phyloP scores from a whole-genome alignment of 2,888 invertebrate species.

The Acanthosoma haemorrhoidale region DNA sequence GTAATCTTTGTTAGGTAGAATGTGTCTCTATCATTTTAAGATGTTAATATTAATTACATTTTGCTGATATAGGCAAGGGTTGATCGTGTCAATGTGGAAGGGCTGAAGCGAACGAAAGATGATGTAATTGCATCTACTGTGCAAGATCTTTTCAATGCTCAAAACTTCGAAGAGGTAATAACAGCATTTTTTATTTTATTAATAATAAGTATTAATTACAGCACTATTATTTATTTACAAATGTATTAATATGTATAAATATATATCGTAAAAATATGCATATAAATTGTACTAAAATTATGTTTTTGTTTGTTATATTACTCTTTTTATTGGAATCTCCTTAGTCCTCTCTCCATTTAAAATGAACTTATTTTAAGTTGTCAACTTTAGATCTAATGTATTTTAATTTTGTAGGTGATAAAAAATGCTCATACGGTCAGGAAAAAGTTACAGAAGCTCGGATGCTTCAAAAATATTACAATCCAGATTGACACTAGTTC shows the following conservation, averaged over 20 bases:
- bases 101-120: conserved; percentile 78
- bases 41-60: background rate
- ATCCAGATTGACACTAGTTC: conserved; percentile 83
- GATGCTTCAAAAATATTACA: conserved; percentile 81
- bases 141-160: conserved; percentile 73
- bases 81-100: conserved; percentile 79
- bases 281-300: background rate
- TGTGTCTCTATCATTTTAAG: background rate
- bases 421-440: conserved; percentile 57
- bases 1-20: background rate
- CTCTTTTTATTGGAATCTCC: background rate
- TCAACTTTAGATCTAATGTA: background rate
- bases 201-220: too few relatives aligned
- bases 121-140: conserved; percentile 78
- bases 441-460: conserved; percentile 70
- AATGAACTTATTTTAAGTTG: background rate
- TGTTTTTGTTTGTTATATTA: background rate
- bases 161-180: conserved; percentile 77
- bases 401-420: conserved; percentile 46
- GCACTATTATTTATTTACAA: too few relatives aligned
- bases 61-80: conserved; percentile 62
- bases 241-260: too few relatives aligned
- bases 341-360: background rate
- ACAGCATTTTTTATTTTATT: conserved; percentile 44
- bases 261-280: conserved; percentile 45